Evolutionary conservation across 2,797 vertebrate species (phyloP).

Genomic region (Petrocephalus sullivani): DNA sequence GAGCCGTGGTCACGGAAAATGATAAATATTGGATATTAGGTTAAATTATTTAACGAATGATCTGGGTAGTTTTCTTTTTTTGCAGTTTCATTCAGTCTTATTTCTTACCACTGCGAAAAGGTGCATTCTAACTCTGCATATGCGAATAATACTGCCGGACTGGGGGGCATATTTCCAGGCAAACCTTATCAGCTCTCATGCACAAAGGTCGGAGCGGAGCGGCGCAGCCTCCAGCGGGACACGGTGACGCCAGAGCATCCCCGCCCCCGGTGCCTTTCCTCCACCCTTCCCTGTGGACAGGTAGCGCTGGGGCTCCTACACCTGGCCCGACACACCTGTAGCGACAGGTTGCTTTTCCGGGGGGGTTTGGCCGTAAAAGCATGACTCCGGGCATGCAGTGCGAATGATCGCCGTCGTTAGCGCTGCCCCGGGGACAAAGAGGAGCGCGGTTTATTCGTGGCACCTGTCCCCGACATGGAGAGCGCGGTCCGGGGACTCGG

Average conservation of each 20-base stretch:
- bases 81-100: not conserved
- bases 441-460: not conserved
- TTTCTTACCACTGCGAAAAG: not conserved
- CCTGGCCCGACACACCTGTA: conserved; percentile 41
- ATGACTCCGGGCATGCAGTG: not conserved
- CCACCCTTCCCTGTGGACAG: conserved; percentile 2
- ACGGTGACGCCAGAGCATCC: conserved; percentile 20
- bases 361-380: not conserved
- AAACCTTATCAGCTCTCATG: not conserved
- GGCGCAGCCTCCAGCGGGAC: not conserved
- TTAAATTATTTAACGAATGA: not conserved
- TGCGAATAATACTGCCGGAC: not conserved
- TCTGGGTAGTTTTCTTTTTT: not conserved
- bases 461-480: conserved; percentile 46
- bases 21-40: not conserved
- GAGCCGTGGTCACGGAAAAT: not conserved
- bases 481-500: conserved; percentile 58
- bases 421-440: not conserved
- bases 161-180: not conserved
- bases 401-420: not conserved
- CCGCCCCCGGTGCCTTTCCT: conserved; percentile 10
- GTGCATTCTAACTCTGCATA: not conserved
- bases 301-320: conserved; percentile 27
- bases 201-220: not conserved
- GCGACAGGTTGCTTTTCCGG: not conserved